phyloP scores from a whole-genome alignment of 2,113 vertebrate species.

The Desmodus rotundus region DNA sequence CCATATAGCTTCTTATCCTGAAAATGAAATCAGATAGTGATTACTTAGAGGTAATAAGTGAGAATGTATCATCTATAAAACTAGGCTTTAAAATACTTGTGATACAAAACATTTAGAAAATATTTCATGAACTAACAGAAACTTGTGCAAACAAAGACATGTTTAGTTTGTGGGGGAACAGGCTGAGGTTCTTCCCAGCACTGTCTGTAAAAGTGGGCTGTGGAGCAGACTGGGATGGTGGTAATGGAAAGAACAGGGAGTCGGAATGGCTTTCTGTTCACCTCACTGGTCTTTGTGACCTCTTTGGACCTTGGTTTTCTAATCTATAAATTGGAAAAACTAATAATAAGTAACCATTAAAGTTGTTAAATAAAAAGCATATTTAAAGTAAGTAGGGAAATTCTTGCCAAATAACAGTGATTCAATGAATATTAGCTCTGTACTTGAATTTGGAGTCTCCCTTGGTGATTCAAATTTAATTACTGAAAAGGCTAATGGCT shows the following conservation, averaged over 20 bases:
- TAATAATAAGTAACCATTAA: constrained; percentile 37
- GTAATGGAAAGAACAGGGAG: not conserved
- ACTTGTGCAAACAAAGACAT: not conserved
- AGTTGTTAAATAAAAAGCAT: constrained; percentile 58
- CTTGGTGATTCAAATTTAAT: constrained; percentile 61
- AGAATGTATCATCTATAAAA: not conserved
- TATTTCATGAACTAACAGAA: not conserved
- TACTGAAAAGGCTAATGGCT: constrained; percentile 64
- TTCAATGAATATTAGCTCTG: constrained; percentile 53
- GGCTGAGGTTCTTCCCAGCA: not conserved
- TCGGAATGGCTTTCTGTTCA: not conserved
- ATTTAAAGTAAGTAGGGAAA: constrained; percentile 46
- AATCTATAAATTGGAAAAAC: constrained; percentile 46
- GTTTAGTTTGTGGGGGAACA: not conserved
- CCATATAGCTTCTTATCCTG: not conserved
- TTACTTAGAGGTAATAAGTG: not conserved
- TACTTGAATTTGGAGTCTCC: constrained; percentile 53
- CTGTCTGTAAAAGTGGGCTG: not conserved
- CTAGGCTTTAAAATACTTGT: not conserved
- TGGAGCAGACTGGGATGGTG: not conserved
- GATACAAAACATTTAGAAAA: not conserved
- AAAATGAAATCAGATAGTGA: not conserved
- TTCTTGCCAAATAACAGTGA: constrained; percentile 37
- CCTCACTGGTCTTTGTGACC: not conserved
- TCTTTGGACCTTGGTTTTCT: constrained; percentile 35